Conservation (phyloP, 2,797 vertebrate species). For the Meda fulgida region DNA sequence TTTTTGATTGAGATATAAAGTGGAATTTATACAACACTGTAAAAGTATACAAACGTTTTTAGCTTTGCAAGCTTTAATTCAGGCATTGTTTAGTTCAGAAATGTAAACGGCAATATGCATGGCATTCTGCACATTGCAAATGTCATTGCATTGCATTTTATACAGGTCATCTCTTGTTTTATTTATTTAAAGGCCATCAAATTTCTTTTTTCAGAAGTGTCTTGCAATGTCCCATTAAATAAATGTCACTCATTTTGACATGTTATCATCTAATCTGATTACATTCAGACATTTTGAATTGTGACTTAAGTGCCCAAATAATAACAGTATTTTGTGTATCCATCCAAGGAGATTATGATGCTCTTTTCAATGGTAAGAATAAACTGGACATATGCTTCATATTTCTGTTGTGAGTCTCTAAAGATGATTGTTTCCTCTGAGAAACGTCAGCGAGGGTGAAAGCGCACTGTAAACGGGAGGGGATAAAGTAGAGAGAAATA, state of each 20-base stretch:
- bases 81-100: background rate
- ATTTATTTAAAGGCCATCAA: background rate
- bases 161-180: background rate
- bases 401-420: background rate
- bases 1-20: background rate
- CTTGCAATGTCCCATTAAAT: background rate
- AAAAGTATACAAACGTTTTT: background rate
- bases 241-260: background rate
- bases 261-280: background rate
- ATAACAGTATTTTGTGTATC: background rate
- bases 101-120: background rate
- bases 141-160: background rate
- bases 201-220: background rate
- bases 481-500: constrained; percentile 9
- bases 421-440: constrained; percentile 5
- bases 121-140: background rate
- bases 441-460: background rate
- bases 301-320: background rate
- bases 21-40: background rate
- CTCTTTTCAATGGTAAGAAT: background rate
- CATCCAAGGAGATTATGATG: background rate
- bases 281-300: background rate
- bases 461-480: background rate
- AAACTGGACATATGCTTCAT: constrained; percentile 20
- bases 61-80: background rate